Evolutionary conservation across 37 sponge, comb jelly and placozoan genomes (phyloP), one percentile per base, ranked within the genome.

Genomic region (Dysidea cf. avara): DNA sequence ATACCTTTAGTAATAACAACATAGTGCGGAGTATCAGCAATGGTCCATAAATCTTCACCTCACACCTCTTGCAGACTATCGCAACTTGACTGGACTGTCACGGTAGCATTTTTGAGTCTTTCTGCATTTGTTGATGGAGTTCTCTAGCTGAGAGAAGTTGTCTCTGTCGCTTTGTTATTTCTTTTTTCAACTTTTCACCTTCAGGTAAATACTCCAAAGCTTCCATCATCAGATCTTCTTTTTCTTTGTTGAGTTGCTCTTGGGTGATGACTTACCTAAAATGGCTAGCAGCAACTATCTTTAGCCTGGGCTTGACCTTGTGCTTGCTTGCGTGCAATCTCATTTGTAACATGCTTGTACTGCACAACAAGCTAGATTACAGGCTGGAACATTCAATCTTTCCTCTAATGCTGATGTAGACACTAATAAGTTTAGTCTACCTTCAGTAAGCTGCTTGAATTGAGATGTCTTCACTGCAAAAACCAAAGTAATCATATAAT

Each of bases 401-500:
- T 96, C 97, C 76, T 96, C 97, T 0, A 87, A 61, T 39, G 88
- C 94, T 56, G 88, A 85, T n/a, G 97, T 92, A 9, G 91, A 74
- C 9, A 90, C 77, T 12, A 96, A 56, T 17, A 97, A 60, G 64
- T 97, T 97, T 40, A 49, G 56, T 37, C 77, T 72, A 6, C 87
- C 87, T 7, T 74, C 52, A 2, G 90, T 76, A 62, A 97, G 94
- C 30, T 81, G 57, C 20, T 84, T n/a, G n/a, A n/a, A n/a, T n/a
- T n/a, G n/a, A n/a, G n/a, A n/a, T n/a, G n/a, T n/a, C n/a, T n/a
- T n/a, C n/a, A n/a, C n/a, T n/a, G n/a, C n/a, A n/a, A n/a, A n/a
- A n/a, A n/a, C n/a, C n/a, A n/a, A n/a, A n/a, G n/a, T n/a, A n/a
- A n/a, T n/a, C n/a, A n/a, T n/a, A n/a, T n/a, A n/a, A n/a, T n/a